phyloP scores from a whole-genome alignment of 2,797 vertebrate genomes.

The Lepilemur septentrionalis region DNA sequence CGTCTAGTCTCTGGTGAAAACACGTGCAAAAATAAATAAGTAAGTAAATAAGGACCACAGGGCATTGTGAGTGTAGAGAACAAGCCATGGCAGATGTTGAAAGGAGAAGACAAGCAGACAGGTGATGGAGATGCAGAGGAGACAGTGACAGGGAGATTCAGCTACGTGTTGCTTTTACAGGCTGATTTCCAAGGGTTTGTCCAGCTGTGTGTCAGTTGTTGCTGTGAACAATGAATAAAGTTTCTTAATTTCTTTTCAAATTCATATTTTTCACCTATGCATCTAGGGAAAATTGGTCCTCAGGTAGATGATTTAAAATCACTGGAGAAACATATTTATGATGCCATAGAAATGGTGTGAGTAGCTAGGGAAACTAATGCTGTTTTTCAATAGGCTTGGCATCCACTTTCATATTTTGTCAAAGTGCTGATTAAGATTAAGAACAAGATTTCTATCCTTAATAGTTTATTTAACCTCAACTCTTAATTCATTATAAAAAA shows the following conservation, averaged over 20 bases:
- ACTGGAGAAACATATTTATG: background rate
- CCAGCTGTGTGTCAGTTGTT: background rate
- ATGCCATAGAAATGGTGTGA: background rate
- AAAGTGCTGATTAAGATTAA: conserved; percentile 28
- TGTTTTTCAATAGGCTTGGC: background rate
- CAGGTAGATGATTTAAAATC: background rate
- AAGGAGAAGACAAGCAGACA: background rate
- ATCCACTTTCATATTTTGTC: background rate
- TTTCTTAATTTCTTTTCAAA: background rate
- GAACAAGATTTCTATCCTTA: background rate
- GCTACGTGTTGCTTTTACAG: rapidly evolving
- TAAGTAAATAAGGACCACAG: background rate
- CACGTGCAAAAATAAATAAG: background rate
- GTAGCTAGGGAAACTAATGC: background rate
- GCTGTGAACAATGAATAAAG: background rate
- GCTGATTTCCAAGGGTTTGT: background rate
- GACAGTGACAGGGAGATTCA: background rate
- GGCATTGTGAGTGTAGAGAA: background rate
- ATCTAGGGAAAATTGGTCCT: background rate
- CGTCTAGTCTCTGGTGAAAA: background rate
- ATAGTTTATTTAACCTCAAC: background rate
- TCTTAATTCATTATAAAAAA: conserved; percentile 21
- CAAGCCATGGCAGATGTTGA: background rate
- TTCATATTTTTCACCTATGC: background rate
- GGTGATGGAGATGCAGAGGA: background rate